phyloP scores from a whole-genome alignment of 2,113 vertebrate genomes.

The Sturnus vulgaris region DNA sequence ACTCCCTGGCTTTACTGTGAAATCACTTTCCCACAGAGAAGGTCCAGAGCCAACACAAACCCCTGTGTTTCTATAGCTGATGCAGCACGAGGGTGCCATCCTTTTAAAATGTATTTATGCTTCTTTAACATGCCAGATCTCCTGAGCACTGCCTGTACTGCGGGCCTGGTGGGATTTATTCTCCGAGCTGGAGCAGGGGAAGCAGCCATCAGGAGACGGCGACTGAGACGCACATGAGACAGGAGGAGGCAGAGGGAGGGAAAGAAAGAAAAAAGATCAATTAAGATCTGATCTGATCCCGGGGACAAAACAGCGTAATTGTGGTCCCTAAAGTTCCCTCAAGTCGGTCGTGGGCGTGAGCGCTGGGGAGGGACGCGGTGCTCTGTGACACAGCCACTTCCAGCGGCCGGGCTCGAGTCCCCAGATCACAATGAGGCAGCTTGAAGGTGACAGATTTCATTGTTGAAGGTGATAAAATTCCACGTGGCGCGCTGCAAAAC shows the following conservation, averaged over 20 bases:
- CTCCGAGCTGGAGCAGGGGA: not conserved
- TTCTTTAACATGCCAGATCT: not conserved
- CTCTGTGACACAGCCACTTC: not conserved
- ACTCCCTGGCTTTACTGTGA: not conserved
- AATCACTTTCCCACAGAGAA: not conserved
- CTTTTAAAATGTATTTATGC: not conserved
- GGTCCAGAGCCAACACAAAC: not conserved
- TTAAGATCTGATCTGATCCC: not conserved
- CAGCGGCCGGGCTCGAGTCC: not conserved
- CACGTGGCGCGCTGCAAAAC: conserved; percentile 4
- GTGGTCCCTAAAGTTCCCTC: not conserved
- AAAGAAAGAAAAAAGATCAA: not conserved
- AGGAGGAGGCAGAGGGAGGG: not conserved
- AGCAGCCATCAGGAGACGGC: not conserved
- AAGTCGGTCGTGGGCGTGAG: not conserved
- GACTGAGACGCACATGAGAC: not conserved
- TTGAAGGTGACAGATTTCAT: conserved; percentile 65
- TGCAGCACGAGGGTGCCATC: not conserved
- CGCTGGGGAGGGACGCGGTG: not conserved
- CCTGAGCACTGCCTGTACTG: rapidly evolving
- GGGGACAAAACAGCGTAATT: not conserved
- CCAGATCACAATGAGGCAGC: conserved; percentile 48
- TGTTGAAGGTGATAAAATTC: conserved; percentile 64
- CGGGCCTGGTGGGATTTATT: not conserved
- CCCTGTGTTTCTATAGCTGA: not conserved